Base-by-base conservation (phyloP, 2,113 vertebrate genomes). In the Semicossyphus pulcher region DNA sequence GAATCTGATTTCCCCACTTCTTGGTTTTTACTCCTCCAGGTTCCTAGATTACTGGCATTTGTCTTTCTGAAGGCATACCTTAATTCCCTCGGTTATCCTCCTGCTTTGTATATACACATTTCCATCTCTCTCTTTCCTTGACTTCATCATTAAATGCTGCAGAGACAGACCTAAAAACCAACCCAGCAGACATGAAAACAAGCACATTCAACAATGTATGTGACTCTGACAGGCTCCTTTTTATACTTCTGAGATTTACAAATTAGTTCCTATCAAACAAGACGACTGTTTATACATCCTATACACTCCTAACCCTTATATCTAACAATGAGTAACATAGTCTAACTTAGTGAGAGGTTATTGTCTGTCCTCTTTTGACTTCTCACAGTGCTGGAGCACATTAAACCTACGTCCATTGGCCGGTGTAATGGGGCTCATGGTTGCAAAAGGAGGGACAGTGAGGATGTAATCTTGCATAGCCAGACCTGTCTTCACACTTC, bases 131-230 rank as follows among this genome's bases (percentile, higher is more conserved):
- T 70, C 26, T 28, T 39, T 72, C 28, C 18, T 62, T 73, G 16
- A 59, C 58, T 69, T 52, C 45, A 73, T 79, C 64, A 71, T 76
- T 81, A 82, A 76, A 81, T 66, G 25, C 59, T 66, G 47, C 62
- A 60, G 28, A 68, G 48, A 28, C 54, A 65, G 64, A 64, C 56
- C 16, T 18, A 52, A 72, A 74, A 75, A 52, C 57, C 54, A 76
- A 68, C 49, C 42, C 44, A 52, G 29, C 36, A 69, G 41, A 67
- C 45, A 65, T 54, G 18, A 74, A 78, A 68, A 64, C 60, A 72
- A 49, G 31, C 25, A 45, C 14, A 47, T 29, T 23, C 51, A 26
- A 49, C 68, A 31, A 69, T 58, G 54, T 8, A 58, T 4, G 15
- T 45, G 23, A 20, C 49, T 18, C 37, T 41, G 4, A 4, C 37